Evolutionary conservation across 2,113 vertebrate genomes (phyloP).

Genomic region (Pseudorectes ferrugineus): DNA sequence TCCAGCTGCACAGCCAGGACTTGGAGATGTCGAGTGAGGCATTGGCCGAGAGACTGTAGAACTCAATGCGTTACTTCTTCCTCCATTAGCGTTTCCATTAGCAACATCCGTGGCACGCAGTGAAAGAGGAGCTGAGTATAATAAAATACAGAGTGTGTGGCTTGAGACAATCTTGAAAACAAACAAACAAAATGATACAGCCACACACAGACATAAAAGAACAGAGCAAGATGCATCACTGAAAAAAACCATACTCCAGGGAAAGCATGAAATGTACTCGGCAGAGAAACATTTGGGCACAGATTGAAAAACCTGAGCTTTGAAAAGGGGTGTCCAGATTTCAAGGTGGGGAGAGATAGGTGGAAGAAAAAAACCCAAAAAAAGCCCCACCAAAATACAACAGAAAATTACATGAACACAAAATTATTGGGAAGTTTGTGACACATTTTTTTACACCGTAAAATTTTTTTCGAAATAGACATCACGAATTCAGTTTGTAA

Average conservation of each 20-base stretch:
- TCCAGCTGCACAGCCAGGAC: slow-evolving; percentile 75
- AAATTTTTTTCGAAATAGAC: neutral
- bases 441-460: neutral
- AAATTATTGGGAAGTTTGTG: neutral
- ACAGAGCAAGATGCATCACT: neutral
- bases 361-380: neutral
- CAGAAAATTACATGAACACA: neutral
- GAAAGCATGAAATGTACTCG: neutral
- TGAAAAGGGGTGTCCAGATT: neutral
- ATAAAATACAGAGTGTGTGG: slow-evolving; percentile 12
- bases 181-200: neutral
- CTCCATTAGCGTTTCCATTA: slow-evolving; percentile 77
- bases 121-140: slow-evolving; percentile 75
- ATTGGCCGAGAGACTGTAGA: slow-evolving; percentile 76
- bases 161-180: slow-evolving; percentile 28
- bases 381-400: neutral
- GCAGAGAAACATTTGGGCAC: neutral
- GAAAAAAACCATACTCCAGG: neutral
- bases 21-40: slow-evolving; percentile 71
- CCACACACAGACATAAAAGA: neutral
- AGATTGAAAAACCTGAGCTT: neutral
- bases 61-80: slow-evolving; percentile 73
- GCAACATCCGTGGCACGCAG: slow-evolving; percentile 76
- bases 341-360: neutral
- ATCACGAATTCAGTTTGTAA: neutral